Evolutionary conservation across 2,797 vertebrate genomes (phyloP).

Genomic region (Sorex maritimensis): DNA sequence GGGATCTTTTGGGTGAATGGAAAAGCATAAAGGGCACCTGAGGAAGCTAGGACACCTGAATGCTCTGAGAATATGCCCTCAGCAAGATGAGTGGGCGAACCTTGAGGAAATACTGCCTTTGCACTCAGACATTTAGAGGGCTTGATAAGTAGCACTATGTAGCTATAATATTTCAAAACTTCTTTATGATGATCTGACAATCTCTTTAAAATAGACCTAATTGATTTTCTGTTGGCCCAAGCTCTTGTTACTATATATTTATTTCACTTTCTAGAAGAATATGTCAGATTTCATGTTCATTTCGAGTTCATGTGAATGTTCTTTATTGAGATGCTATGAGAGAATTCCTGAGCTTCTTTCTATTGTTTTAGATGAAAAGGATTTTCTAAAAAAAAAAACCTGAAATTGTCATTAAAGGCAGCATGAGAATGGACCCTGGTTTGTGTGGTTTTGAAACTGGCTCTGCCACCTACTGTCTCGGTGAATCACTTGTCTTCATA

Average conservation of each 20-base stretch:
- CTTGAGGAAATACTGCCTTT: neutral
- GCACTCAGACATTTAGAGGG: neutral
- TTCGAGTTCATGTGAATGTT: conserved; percentile 20
- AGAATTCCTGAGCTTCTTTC: conserved; percentile 17
- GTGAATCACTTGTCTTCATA: neutral
- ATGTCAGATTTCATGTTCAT: conserved; percentile 55
- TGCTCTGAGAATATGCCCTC: neutral
- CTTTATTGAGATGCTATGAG: conserved; percentile 29
- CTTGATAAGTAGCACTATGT: conserved; percentile 31
- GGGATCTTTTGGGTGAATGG: neutral
- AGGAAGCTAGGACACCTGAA: neutral
- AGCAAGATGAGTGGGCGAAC: neutral
- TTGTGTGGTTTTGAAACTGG: neutral
- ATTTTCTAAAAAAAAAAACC: neutral
- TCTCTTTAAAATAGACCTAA: conserved; percentile 69
- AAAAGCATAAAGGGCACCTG: neutral
- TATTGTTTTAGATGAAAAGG: neutral
- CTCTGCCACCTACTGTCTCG: neutral
- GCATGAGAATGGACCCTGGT: neutral
- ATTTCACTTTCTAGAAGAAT: conserved; percentile 76
- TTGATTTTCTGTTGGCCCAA: conserved; percentile 62
- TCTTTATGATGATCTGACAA: conserved; percentile 37
- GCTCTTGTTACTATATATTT: conserved; percentile 74
- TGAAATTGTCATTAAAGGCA: neutral
- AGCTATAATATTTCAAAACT: conserved; percentile 66